Evolutionary conservation across 2,888 invertebrate species (phyloP), one percentile per base, ranked within the genome.

Genomic region (Habroteleia sp.): DNA sequence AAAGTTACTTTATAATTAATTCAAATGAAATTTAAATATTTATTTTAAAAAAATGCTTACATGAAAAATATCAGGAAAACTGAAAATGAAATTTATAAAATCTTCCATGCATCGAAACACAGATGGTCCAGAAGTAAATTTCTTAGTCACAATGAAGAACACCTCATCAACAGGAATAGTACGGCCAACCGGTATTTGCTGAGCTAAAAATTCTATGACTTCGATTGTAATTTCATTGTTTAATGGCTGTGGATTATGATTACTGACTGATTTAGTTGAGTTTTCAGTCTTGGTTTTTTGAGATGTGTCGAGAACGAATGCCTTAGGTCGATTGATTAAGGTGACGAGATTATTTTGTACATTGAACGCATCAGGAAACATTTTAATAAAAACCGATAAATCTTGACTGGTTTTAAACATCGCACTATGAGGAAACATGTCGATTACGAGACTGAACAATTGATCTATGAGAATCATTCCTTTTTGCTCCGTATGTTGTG

Each of bases 331-430:
- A 86, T 93, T 93, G 81, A 96, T 91, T 79, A 96, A 89, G 63
- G 95, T 95, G 82, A 97, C 96, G 89, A 97, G 92, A 90, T 97
- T 97, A 54, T 96, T 93, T 87, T 97, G 97, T 74, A 98, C 96
- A 87, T 96, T 95, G 89, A 97, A 97, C 82, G 96, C 93, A 88
- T 97, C 96, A n/a, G 97, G 95, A 87, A 97, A 97, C 90, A 98
- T 93, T 88, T 96, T 94, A 54, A 98, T 90, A 87, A 98, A 97
- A 42, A 97, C 96, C 46, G 94, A 93, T 79, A 98, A 90, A 89
- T 98, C 97, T 62, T 94, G 94, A 0, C 96, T 94, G 1, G 96
- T 97, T 87, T 97, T 97, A 84, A 97, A 97, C 90, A 97, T 94
- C 83, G 93, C 94, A 94, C 95, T 94, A 84, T 93, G 93, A 3